These are phyloP conservation scores for Drosophila atroscutellata DNA, from an alignment of 2,888 invertebrate species.

Conservation along the genomic window DNA sequence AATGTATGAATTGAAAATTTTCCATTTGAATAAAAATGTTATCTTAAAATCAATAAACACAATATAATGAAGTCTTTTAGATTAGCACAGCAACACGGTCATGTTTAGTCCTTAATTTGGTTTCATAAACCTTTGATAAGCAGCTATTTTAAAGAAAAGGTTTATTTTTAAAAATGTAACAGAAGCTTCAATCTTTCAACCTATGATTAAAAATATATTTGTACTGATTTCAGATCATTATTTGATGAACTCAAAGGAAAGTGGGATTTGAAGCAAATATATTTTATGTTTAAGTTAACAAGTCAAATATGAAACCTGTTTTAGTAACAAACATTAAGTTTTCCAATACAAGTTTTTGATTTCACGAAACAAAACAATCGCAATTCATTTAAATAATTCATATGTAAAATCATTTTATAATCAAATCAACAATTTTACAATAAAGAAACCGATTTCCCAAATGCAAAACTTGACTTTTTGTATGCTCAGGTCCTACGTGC, in stretches of 20 bases:
- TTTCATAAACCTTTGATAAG: neutral
- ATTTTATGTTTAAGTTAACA: neutral
- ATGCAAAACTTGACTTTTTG: slow-evolving; percentile 40
- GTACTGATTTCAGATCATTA: neutral
- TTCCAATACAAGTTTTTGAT: neutral
- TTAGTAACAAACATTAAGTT: neutral
- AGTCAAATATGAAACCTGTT: neutral
- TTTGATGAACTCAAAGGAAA: neutral
- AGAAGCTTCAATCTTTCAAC: neutral
- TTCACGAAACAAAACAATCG: neutral
- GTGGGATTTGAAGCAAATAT: neutral
- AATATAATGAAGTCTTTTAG: neutral
- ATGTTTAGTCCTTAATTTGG: neutral
- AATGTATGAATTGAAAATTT: neutral
- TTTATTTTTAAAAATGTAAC: neutral
- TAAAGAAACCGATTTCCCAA: slow-evolving; percentile 46
- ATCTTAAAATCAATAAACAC: neutral
- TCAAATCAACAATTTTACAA: slow-evolving; percentile 50
- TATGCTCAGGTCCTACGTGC: slow-evolving; percentile 12
- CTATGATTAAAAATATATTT: neutral
- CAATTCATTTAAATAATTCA: slow-evolving; percentile 4
- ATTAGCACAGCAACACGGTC: neutral
- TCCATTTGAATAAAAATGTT: neutral
- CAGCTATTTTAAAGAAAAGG: neutral
- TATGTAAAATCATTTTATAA: slow-evolving; percentile 31